phyloP scores from a whole-genome alignment of 2,888 invertebrate genomes.

The Lepidocyrtoides sp. region DNA sequence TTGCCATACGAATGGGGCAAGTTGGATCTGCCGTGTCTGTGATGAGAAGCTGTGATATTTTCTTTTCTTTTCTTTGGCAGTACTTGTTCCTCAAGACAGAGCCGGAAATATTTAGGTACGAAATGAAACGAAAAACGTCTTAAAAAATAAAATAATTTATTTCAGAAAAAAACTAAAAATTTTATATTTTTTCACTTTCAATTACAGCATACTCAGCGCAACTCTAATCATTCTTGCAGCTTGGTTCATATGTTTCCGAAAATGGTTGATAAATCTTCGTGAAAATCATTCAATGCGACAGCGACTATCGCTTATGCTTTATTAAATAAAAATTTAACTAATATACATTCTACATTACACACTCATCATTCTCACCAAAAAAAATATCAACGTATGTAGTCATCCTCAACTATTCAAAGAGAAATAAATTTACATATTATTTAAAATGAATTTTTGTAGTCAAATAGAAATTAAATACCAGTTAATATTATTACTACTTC shows the following conservation, averaged over 20 bases:
- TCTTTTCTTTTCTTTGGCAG: slow-evolving; percentile 82
- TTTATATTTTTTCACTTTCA: background rate
- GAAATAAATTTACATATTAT: too few relatives aligned
- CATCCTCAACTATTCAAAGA: too few relatives aligned
- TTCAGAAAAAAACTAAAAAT: background rate
- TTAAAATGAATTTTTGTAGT: too few relatives aligned
- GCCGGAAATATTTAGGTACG: slow-evolving; percentile 79
- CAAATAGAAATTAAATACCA: too few relatives aligned
- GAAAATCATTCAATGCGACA: slow-evolving; percentile 30
- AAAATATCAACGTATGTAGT: too few relatives aligned
- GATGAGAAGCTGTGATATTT: slow-evolving; percentile 79
- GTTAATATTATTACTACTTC: too few relatives aligned
- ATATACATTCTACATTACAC: background rate
- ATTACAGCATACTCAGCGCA: slow-evolving; percentile 59
- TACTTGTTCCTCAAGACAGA: slow-evolving; percentile 38
- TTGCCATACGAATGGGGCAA: slow-evolving; percentile 81
- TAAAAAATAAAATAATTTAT: background rate
- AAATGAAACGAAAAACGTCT: background rate
- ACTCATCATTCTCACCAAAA: too few relatives aligned
- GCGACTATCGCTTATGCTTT: slow-evolving; percentile 23
- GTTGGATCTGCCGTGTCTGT: slow-evolving; percentile 81
- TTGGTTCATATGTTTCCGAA: slow-evolving; percentile 47
- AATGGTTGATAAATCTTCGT: slow-evolving; percentile 37
- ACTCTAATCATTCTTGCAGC: slow-evolving; percentile 44
- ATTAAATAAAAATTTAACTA: background rate